Evolutionary conservation across 2,888 invertebrate genomes (phyloP).

Genomic region (Pecten maximus): DNA sequence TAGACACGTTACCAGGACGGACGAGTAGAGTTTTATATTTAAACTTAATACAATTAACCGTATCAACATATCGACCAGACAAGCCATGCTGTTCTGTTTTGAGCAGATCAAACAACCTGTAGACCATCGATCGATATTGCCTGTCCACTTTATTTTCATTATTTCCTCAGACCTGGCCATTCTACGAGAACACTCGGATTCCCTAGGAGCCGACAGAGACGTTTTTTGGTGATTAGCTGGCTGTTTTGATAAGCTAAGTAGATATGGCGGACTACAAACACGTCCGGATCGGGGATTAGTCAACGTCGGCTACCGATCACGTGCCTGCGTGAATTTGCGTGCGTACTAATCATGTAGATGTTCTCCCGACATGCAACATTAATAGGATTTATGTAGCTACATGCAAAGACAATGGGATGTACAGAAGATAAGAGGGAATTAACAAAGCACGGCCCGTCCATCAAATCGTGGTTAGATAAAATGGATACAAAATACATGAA

Average conservation of each 20-base stretch:
- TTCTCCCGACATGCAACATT: slow-evolving; percentile 35
- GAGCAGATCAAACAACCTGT: slow-evolving; percentile 11
- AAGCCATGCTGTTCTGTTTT: background rate
- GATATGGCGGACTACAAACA: slow-evolving; percentile 35
- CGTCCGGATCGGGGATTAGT: slow-evolving; percentile 11
- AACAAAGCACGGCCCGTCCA: slow-evolving; percentile 35
- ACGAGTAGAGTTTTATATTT: background rate
- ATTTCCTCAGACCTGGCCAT: slow-evolving; percentile 22
- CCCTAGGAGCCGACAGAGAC: slow-evolving; percentile 21
- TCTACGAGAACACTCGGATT: background rate
- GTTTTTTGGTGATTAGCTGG: slow-evolving; percentile 27
- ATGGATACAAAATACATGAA: slow-evolving; percentile 41
- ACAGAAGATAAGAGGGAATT: slow-evolving; percentile 28
- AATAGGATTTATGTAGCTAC: slow-evolving; percentile 33
- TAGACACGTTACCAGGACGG: background rate
- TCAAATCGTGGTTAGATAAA: slow-evolving; percentile 38
- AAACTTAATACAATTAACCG: background rate
- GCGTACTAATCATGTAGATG: slow-evolving; percentile 32
- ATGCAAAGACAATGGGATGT: slow-evolving; percentile 35
- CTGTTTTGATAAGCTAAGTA: slow-evolving; percentile 35
- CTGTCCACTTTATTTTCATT: slow-evolving; percentile 48
- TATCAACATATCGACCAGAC: background rate
- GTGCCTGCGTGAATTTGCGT: slow-evolving; percentile 33
- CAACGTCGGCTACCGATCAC: slow-evolving; percentile 35
- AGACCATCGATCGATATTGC: slow-evolving; percentile 37